Percentiles rank a stretch among this genome's conserved stretches.
These are phyloP conservation scores for Naja naja DNA, from an alignment of 2,113 vertebrate genomes.

Conservation along the genomic window DNA sequence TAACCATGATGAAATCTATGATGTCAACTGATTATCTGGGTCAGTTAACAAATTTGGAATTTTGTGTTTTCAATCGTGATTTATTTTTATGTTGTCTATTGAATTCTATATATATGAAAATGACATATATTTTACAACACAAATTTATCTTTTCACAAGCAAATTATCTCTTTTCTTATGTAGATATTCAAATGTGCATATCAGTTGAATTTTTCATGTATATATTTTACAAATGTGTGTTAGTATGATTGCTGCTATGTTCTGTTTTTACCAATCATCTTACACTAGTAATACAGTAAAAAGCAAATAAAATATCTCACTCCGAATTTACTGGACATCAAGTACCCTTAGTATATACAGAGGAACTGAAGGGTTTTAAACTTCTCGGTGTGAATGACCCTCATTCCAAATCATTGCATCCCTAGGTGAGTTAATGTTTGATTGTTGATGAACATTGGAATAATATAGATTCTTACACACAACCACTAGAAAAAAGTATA, in stretches of 20 bases:
- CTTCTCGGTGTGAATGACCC: neutral
- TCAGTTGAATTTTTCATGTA: neutral
- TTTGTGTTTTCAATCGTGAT: neutral
- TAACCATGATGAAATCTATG: neutral
- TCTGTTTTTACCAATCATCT: neutral
- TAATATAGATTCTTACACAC: neutral
- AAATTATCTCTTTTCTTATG: neutral
- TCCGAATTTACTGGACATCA: neutral
- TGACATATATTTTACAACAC: neutral
- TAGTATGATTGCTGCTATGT: neutral
- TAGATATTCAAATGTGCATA: neutral
- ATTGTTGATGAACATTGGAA: neutral
- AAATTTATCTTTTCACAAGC: neutral
- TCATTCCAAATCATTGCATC: neutral
- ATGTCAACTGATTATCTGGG: neutral
- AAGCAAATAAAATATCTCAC: neutral
- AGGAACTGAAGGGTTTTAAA: neutral
- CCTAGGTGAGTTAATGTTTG: neutral
- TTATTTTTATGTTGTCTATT: neutral
- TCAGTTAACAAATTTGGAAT: conserved; percentile 28
- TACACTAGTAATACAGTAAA: neutral
- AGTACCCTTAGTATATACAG: neutral
- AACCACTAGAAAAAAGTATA: neutral
- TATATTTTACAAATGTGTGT: neutral
- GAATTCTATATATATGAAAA: neutral